These are phyloP conservation scores for Smutsia temminckii DNA, from an alignment of 2,797 vertebrate genomes.

Conservation along the genomic window DNA sequence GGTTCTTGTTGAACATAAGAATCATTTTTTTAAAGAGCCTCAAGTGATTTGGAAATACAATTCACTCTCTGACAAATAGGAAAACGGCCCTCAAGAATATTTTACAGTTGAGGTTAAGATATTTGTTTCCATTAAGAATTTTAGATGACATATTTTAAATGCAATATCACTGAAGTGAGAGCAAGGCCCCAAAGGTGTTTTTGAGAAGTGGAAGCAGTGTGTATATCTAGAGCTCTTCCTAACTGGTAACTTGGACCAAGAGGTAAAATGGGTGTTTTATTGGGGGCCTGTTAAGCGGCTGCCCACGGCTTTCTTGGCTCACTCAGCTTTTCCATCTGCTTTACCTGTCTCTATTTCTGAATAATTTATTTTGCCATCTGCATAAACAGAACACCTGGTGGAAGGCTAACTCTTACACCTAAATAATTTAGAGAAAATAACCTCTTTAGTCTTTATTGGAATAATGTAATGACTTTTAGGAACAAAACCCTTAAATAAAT, in stretches of 20 bases:
- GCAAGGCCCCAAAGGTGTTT: background rate
- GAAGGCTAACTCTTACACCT: conserved; percentile 86
- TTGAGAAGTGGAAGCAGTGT: background rate
- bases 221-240: conserved; percentile 46
- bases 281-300: conserved; percentile 83
- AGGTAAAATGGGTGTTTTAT: conserved; percentile 58
- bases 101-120: background rate
- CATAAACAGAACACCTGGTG: conserved; percentile 90
- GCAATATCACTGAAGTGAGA: background rate
- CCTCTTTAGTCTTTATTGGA: conserved; percentile 84
- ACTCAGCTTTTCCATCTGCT: conserved; percentile 89
- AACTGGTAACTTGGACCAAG: conserved; percentile 43
- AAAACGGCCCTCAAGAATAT: background rate
- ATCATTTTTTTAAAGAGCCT: background rate
- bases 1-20: background rate
- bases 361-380: conserved; percentile 93
- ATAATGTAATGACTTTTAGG: conserved; percentile 84
- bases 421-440: conserved; percentile 91
- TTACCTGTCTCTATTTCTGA: conserved; percentile 89
- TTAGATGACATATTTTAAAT: background rate
- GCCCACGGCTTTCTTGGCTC: conserved; percentile 86
- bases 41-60: background rate
- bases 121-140: conserved; percentile 42
- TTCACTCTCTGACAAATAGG: background rate
- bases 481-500: conserved; percentile 80